Conservation (phyloP, 2,888 invertebrate species). For the Trilocha varians region DNA sequence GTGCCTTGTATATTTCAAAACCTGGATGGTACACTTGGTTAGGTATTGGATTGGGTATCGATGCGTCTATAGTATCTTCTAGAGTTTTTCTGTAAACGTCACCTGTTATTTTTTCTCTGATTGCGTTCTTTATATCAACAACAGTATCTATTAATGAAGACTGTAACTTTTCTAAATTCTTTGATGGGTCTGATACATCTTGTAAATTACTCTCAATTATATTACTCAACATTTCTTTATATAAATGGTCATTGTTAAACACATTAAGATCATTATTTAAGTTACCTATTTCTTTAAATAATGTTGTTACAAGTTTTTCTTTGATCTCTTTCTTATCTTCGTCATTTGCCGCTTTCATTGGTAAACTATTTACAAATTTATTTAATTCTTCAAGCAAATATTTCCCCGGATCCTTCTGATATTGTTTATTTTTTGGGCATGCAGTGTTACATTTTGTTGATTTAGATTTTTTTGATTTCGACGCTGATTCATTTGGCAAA, state of each 20-base stretch:
- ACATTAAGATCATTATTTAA: constrained; percentile 32
- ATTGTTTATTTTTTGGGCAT: constrained; percentile 5
- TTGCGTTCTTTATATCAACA: constrained; percentile 25
- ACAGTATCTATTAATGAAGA: constrained; percentile 26
- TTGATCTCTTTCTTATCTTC: constrained; percentile 20
- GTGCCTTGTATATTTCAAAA: constrained; percentile 44
- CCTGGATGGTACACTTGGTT: constrained; percentile 27
- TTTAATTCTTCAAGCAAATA: constrained; percentile 37
- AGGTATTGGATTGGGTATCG: constrained; percentile 30
- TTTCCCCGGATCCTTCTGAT: constrained; percentile 17
- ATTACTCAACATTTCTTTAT: constrained; percentile 28
- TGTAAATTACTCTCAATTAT: constrained; percentile 34
- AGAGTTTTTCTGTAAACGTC: constrained; percentile 37
- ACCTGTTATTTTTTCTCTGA: constrained; percentile 30
- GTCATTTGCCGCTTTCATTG: constrained; percentile 23
- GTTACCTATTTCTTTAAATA: constrained; percentile 39
- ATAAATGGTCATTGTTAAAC: constrained; percentile 31
- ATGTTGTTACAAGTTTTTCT: constrained; percentile 27
- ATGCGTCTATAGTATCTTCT: constrained; percentile 34
- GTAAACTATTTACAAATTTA: constrained; percentile 37
- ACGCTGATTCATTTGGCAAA: neutral
- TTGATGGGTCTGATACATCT: constrained; percentile 21
- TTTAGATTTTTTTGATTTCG: constrained; percentile 1
- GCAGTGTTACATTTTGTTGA: constrained; percentile 6
- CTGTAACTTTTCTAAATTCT: constrained; percentile 26